A percentile compares a stretch with the other conserved stretches of the same genome.
Evolutionary conservation across 2,113 vertebrate genomes (phyloP).

Genomic region (Melanostigma gelatinosum): DNA sequence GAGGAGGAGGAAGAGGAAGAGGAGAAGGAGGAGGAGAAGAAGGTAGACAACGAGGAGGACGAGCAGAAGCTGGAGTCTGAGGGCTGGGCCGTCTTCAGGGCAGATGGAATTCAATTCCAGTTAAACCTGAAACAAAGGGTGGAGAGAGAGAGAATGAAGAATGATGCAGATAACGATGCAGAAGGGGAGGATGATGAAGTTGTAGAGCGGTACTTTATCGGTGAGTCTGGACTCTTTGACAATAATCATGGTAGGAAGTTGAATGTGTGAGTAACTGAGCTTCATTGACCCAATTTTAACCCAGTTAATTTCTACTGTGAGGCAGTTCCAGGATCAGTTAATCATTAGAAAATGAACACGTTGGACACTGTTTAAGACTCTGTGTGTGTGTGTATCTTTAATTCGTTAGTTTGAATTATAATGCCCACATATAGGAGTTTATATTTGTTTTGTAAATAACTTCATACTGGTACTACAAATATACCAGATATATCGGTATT

Average conservation of each 20-base stretch:
- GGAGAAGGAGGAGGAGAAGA: slow-evolving; percentile 38
- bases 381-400: background rate
- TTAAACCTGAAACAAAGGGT: slow-evolving; percentile 70
- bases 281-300: background rate
- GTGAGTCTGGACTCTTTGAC: slow-evolving; percentile 53
- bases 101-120: slow-evolving; percentile 75
- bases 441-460: background rate
- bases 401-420: background rate
- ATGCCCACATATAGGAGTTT: background rate
- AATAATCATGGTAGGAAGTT: background rate
- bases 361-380: background rate
- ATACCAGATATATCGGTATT: background rate
- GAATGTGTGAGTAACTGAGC: background rate
- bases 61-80: slow-evolving; percentile 37
- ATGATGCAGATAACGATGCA: background rate
- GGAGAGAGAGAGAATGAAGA: slow-evolving; percentile 49
- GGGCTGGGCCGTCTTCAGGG: slow-evolving; percentile 73
- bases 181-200: slow-evolving; percentile 41
- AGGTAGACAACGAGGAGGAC: slow-evolving; percentile 25
- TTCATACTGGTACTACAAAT: background rate
- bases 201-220: slow-evolving; percentile 76
- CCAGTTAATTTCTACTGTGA: background rate
- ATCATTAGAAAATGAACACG: background rate
- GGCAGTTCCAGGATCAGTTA: background rate
- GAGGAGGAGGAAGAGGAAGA: background rate